These are phyloP conservation scores for Nymphalis polychloros DNA, from an alignment of 2,888 invertebrate species.

Conservation along the genomic window DNA sequence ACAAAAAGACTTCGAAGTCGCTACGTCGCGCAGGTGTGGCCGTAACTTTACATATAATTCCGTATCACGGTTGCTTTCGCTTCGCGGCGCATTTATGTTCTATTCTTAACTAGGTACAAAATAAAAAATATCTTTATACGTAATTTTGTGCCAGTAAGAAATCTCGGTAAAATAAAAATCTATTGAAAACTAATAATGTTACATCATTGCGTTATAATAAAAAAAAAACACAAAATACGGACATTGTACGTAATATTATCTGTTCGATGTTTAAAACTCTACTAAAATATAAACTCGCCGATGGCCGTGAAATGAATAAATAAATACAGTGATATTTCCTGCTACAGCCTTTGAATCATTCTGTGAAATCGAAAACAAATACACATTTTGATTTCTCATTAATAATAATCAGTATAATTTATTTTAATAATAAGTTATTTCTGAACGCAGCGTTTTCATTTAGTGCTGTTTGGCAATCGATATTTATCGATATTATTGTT, in stretches of 20 bases:
- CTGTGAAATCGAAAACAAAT: slow-evolving; percentile 29
- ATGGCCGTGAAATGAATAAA: slow-evolving; percentile 33
- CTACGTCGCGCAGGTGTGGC: too few relatives aligned
- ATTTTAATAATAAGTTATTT: not conserved
- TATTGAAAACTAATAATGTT: too few relatives aligned
- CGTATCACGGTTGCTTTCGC: too few relatives aligned
- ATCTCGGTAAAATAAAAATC: too few relatives aligned
- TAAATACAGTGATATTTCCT: slow-evolving; percentile 33
- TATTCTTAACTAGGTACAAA: too few relatives aligned
- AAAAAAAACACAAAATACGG: not conserved
- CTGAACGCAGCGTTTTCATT: not conserved
- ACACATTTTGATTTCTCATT: slow-evolving; percentile 20
- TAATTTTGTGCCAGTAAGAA: too few relatives aligned
- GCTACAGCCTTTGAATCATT: slow-evolving; percentile 29
- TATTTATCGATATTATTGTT: too few relatives aligned
- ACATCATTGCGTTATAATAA: not conserved
- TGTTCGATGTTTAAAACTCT: not conserved
- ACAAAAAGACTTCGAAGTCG: too few relatives aligned
- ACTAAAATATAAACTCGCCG: slow-evolving; percentile 23
- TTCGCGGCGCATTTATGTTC: too few relatives aligned
- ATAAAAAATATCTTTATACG: too few relatives aligned
- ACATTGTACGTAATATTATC: not conserved
- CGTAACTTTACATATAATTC: too few relatives aligned
- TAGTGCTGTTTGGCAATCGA: too few relatives aligned
- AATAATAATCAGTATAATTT: not conserved